Evolutionary conservation across 1,140 invertebrate genomes (phyloP), one percentile per base, ranked within the genome.

Genomic region (Vanessa atalanta): DNA sequence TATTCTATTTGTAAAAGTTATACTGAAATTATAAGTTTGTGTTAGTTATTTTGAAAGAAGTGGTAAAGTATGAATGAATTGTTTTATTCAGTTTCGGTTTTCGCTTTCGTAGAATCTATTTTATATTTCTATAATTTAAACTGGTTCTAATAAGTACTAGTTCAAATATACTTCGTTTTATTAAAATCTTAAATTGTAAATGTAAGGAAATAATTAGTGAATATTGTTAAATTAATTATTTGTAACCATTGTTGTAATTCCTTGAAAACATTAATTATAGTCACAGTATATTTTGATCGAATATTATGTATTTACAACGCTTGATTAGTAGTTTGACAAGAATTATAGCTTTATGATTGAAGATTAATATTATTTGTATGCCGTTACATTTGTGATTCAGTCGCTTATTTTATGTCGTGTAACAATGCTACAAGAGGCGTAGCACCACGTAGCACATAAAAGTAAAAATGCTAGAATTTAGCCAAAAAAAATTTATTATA

Each of bases 351-450:
- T 57, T 9, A 16, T 23, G n/a, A n/a, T 43, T 5, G 37, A 23
- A 23, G 20, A 57, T 23, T 67, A 68, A 68, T 68, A 68, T 55
- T 55, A 57, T 68, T 68, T 51, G 66, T 55, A 68, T 20, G 37
- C 50, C 16, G 55, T 47, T 31, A n/a, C 23, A 68, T 37, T 47
- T 68, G 53, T 50, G 37, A 68, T 53, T 26, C 31, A 15, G 31
- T 68, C 31, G 66, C 16, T 20, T 68, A 50, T 67, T 57, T 11
- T 66, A 26, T 16, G 53, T 57, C 66, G 37, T 55, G 66, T 68
- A 68, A 43, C 53, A 57, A 57, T 20, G 37, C 51, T 68, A 68
- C 51, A n/a, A 67, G 50, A 15, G 14, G 55, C 37, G 53, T 68
- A 60, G 37, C 6, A 15, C 14, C 26, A 37, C 57, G 57, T 61